Base-by-base conservation (phyloP, 2,113 vertebrate genomes). In the Glaucidium brasilianum region DNA sequence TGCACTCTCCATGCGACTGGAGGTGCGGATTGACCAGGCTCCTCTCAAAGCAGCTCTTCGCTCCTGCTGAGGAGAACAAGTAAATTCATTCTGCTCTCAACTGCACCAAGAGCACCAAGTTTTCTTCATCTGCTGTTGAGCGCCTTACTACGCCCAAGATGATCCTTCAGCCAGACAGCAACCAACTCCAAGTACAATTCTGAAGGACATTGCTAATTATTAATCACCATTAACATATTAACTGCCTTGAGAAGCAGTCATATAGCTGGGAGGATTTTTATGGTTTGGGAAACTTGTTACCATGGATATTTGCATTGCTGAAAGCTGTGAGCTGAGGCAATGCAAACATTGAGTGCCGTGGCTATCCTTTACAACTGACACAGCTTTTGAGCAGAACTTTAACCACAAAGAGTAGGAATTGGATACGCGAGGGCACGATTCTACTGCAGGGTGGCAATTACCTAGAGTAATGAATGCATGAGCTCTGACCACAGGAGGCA, bases 401-500 rank as follows among this genome's bases (percentile, higher is more conserved):
- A 66, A 21, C 12, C 47, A 64, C 29, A 21, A 77, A 59, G 22
- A 30, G 26, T 43, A 26, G 19, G 91, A 63, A 60, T 0, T 37
- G 59, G 47, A 25, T 4, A 29, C 22, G 27, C 0, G 0, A 69
- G 15, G 14, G 10, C 5, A 29, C 1, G 0, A 13, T 58, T 27
- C 15, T 34, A 4, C n/a, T 15, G 50, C 27, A 53, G 83, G 34
- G 10, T 10, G 34, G 9, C 39, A 59, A 97, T 87, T 82, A 99
- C 99, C 99, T 30, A 99, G 91, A 18, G 99, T 98, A 55, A 99
- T 98, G 93, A 99, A 98, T 1, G 99, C 99, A 0, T 99, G 99
- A 7, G 99, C 99, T 97, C 99, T 96, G 85, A 99, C 97, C 90
- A 97, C 92, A 1, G 99, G 83, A 3, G 99, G 97, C 98, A 99